Percentiles rank a stretch among this genome's conserved stretches.
These are phyloP conservation scores for Centroberyx gerrardi DNA, from an alignment of 2,797 vertebrate genomes.

Conservation along the genomic window DNA sequence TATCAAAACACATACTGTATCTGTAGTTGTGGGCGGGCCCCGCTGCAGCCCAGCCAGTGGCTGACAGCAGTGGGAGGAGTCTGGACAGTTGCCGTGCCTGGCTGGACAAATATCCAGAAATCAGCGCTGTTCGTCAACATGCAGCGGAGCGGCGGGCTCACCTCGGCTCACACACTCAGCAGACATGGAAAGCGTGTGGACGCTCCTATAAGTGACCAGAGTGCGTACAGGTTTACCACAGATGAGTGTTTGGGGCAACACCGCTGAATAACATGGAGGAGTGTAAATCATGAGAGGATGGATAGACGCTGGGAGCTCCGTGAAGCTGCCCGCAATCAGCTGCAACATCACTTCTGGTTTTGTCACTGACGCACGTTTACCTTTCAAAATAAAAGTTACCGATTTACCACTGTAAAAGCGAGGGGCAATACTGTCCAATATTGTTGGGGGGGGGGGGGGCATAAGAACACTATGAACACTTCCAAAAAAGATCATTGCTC, in stretches of 20 bases:
- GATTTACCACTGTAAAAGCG: too few species aligned
- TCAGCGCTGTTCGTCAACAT: not conserved
- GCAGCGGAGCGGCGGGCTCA: not conserved
- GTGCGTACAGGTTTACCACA: not conserved
- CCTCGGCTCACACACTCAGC: too few species aligned
- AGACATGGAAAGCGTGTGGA: not conserved
- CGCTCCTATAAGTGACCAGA: not conserved
- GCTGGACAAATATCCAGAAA: conserved; percentile 65
- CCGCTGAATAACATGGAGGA: too few species aligned
- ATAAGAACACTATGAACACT: not conserved
- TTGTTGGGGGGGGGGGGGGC: too few species aligned
- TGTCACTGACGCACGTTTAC: not conserved
- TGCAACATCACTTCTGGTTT: not conserved
- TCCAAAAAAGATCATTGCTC: too few species aligned
- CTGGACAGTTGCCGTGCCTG: conserved; percentile 47
- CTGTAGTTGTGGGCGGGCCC: conserved; percentile 38
- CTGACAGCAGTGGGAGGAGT: conserved; percentile 65
- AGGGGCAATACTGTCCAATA: too few species aligned
- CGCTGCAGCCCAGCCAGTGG: conserved; percentile 56
- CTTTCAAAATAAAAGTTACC: conserved; percentile 14
- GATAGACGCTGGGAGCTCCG: not conserved
- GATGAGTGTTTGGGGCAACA: too few species aligned
- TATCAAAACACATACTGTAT: not conserved
- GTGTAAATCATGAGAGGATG: not conserved
- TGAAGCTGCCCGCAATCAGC: not conserved